Base-by-base conservation (phyloP, 2,888 invertebrate species). In the Adelphocoris suturalis region DNA sequence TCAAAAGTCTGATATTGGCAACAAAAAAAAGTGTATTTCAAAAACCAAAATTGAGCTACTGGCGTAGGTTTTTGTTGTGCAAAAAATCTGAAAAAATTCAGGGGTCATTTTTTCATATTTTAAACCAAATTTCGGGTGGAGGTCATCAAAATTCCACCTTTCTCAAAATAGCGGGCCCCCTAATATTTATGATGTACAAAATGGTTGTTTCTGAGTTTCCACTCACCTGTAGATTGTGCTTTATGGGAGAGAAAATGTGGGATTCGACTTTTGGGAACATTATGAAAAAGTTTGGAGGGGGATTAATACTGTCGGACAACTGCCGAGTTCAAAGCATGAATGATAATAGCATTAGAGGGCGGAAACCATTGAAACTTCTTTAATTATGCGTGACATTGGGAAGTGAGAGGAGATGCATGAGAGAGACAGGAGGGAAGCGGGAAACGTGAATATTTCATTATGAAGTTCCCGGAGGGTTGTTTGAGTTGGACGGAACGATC, bases 381-480 rank as follows among this genome's bases (percentile, higher is more conserved):
- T 16, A 78, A 78, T 78, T 78, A 78, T 78, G 78, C 78, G 47
- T 47, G 78, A 78, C 78, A 78, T 46, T 19, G 78, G 78, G 46
- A 78, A 46, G 78, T 46, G 78, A 78, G 78, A 46, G 78, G 14
- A 78, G 46, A 78, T 78, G 46, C 37, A 78, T 78, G 78, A 78
- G 78, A 19, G 78, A 47, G n/a, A 46, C 46, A 12, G n/a, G 75
- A 75, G 75, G 75, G 19, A n/a, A 28, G 75, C 28, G n/a, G 28
- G 46, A 78, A 13, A 9, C 46, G 78, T 46, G 78, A 78, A 78
- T 78, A 78, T 78, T 37, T 78, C 78, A 46, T 78, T 78, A 78
- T 78, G 78, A 78, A 78, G 78, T 78, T 78, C n/a, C 78, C 78
- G 46, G n/a, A 78, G 76, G 78, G 78, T 78, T 78, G 78, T 78